Evolutionary conservation across 2,113 vertebrate genomes (phyloP), one percentile per base, ranked within the genome.

Genomic region (Chascanopsetta lugubris): DNA sequence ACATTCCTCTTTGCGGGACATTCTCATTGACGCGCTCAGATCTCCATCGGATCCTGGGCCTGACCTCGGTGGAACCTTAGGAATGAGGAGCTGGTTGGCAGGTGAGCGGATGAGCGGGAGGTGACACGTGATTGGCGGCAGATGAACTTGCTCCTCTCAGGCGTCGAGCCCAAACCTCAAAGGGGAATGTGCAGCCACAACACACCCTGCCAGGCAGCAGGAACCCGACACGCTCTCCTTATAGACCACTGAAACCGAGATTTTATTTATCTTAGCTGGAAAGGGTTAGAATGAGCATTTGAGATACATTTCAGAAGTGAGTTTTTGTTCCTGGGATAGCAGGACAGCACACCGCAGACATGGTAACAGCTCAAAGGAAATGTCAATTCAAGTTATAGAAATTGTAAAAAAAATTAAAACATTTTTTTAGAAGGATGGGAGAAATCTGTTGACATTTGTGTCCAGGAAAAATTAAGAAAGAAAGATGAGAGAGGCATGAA

Each of bases 81-180:
- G 79, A 87, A 90, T 85, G 82, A 69, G 72, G 68, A 42, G 61
- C 47, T 22, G 61, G 27, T 47, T 65, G 63, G 83, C 85, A 84
- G 82, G 80, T 88, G 71, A 89, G 61, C 50, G 42, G 70, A 57
- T 30, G 51, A 67, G 13, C 49, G n/a, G 70, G 21, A 27, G 70
- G 26, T 15, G 45, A 42, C 20, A 51, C 69, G 69, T 62, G 80
- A 74, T 17, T 64, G 40, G 49, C 9, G 7, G 21, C 40, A 56
- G 57, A 54, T 25, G 64, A 50, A 57, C 15, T 34, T 18, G 5
- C 5, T 68, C 49, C 38, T 67, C 25, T 32, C 46, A 69, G 83
- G 72, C 77, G 18, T 10, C 1, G 3, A 18, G 27, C 69, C 69
- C 59, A 43, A 65, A 60, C 27, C 71, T 74, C 63, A 6, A 1